phyloP scores from a whole-genome alignment of 2,797 vertebrate genomes.

The Sebastes taczanowskii region DNA sequence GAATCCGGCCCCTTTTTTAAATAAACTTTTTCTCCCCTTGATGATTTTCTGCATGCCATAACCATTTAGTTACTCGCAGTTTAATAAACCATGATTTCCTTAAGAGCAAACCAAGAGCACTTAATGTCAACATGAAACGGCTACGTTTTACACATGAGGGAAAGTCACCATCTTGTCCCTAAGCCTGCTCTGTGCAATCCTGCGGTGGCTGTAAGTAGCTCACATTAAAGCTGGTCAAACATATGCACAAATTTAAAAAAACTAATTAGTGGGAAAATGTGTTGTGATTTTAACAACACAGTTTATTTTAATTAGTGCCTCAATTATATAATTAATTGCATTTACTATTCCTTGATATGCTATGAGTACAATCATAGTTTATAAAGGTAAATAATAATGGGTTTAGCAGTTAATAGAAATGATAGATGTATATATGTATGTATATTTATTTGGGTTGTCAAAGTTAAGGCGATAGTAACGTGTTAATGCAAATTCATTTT shows the following conservation, averaged over 20 bases:
- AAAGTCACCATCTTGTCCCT: conserved; percentile 14
- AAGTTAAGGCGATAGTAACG: no score
- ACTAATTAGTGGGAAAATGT: not conserved
- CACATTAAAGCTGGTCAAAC: not conserved
- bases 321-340: not conserved
- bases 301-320: not conserved
- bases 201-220: conserved; percentile 6
- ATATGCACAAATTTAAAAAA: not conserved
- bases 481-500: no score
- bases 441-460: no score
- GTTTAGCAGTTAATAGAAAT: not conserved
- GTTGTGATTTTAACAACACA: not conserved
- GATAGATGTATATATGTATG: not conserved
- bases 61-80: conserved; percentile 38
- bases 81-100: conserved; percentile 57
- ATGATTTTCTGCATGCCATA: conserved; percentile 26
- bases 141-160: conserved; percentile 11
- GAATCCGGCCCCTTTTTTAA: conserved; percentile 18
- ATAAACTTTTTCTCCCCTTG: conserved; percentile 12
- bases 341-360: not conserved
- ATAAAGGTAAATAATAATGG: not conserved
- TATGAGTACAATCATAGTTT: not conserved
- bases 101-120: conserved; percentile 56
- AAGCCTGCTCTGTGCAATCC: not conserved
- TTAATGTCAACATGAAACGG: conserved; percentile 56